Base-by-base conservation (phyloP, 2,797 vertebrate species). In the Prionace glauca region DNA sequence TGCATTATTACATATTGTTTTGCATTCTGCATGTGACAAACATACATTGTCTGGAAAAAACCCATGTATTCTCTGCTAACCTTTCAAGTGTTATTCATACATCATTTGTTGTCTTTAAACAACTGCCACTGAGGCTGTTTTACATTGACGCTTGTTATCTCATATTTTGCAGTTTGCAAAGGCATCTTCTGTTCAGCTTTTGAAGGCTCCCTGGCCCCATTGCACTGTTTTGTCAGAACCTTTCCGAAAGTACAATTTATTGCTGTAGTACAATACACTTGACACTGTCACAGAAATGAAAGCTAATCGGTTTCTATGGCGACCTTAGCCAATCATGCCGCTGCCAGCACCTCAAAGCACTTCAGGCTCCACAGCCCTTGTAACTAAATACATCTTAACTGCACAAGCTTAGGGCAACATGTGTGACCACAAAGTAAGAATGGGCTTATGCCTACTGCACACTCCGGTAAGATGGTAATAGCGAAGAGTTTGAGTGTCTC, bases 221-320 rank as follows among this genome's bases (percentile, higher is more conserved):
- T 94, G 95, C 95, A 95, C 60, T 60, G 96, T 84, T 96, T 95
- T 96, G 95, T 96, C 95, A 95, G 95, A 95, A 95, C 96, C 96
- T 97, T 97, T 97, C 96, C 96, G 96, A 96, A 97, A 97, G 97
- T 97, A 97, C 96, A 97, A 96, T 97, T 97, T 97, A 97, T 96
- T 97, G 97, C 97, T 97, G 96, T 96, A 96, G 97, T 96, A 96
- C 96, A 96, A 96, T 95, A 96, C 96, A 97, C 96, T 97, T 97
- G 97, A 96, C 96, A 96, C 97, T 97, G 97, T 97, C 97, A 97
- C 95, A 97, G 96, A 97, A 97, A 98, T 97, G 97, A 97, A 97
- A 98, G 96, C 97, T 97, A 98, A 98, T 97, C 97, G 97, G 97
- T 97, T 97, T 97, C 97, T 98, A 97, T 97, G 97, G 97, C 96